These are phyloP conservation scores for Morpho achilles DNA, from an alignment of 2,888 invertebrate genomes.

Conservation along the genomic window DNA sequence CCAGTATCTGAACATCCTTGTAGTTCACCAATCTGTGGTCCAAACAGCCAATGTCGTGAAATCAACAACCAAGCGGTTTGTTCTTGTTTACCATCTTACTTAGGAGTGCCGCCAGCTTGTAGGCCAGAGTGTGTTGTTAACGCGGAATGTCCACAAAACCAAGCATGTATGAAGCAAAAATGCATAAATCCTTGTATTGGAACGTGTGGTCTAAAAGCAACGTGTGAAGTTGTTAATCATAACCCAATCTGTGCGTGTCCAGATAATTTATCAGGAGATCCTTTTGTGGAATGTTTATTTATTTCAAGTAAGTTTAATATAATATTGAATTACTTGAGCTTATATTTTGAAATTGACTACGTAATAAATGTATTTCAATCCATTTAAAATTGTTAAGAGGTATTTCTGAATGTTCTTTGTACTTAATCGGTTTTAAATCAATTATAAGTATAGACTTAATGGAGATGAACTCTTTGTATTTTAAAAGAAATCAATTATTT, in stretches of 20 bases:
- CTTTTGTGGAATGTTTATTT: slow-evolving; percentile 76
- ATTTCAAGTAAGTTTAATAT: slow-evolving; percentile 47
- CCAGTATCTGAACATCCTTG: slow-evolving; percentile 77
- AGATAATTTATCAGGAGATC: slow-evolving; percentile 82
- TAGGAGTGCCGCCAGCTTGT: slow-evolving; percentile 86
- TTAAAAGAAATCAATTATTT: too few relatives aligned
- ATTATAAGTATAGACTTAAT: too few relatives aligned
- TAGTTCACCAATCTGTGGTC: slow-evolving; percentile 85
- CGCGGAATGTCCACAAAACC: slow-evolving; percentile 83
- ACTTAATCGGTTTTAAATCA: too few relatives aligned
- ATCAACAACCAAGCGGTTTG: slow-evolving; percentile 84
- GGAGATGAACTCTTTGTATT: too few relatives aligned
- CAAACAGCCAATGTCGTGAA: slow-evolving; percentile 83
- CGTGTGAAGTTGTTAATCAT: slow-evolving; percentile 85
- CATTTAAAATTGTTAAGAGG: too few relatives aligned
- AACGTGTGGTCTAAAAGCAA: slow-evolving; percentile 82
- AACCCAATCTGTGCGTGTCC: slow-evolving; percentile 87
- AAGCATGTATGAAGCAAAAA: slow-evolving; percentile 85
- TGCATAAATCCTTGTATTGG: slow-evolving; percentile 87
- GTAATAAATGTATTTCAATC: too few relatives aligned
- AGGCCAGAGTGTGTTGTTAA: slow-evolving; percentile 86
- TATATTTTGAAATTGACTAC: too few relatives aligned
- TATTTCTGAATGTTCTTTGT: too few relatives aligned
- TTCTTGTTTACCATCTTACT: slow-evolving; percentile 83
- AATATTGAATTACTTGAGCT: too few relatives aligned